phyloP scores from a whole-genome alignment of 2,888 invertebrate genomes.

The Sarcophaga carnaria region DNA sequence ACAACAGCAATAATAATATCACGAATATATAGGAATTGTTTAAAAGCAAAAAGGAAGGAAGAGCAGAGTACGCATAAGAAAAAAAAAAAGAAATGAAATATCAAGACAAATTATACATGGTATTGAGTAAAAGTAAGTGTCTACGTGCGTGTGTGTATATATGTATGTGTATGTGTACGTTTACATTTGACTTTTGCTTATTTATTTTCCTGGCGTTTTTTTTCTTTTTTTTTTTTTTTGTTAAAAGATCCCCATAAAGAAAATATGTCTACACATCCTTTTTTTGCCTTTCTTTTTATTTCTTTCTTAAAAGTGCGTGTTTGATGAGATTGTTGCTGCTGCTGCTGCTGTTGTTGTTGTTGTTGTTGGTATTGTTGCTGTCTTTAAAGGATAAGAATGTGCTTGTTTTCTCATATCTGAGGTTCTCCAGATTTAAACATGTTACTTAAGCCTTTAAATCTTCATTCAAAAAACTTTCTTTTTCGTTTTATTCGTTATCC shows the following conservation, averaged over 20 bases:
- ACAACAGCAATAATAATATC: background rate
- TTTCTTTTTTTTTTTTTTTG: no score
- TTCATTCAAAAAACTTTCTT: constrained; percentile 25
- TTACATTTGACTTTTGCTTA: no score
- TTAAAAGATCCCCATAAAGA: background rate
- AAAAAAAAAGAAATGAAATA: background rate
- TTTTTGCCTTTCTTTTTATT: constrained; percentile 12
- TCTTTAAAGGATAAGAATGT: constrained; percentile 34
- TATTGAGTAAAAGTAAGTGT: background rate
- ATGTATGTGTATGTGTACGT: background rate
- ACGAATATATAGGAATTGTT: background rate
- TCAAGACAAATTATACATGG: constrained; percentile 15
- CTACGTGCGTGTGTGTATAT: background rate
- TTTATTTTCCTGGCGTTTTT: no score
- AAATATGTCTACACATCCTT: constrained; percentile 28
- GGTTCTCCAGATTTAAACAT: constrained; percentile 29
- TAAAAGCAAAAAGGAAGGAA: background rate
- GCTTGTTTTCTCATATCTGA: constrained; percentile 25
- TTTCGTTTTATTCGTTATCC: background rate
- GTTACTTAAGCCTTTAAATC: constrained; percentile 27
- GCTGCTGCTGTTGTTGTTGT: background rate
- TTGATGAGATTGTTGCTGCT: constrained; percentile 21
- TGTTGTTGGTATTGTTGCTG: constrained; percentile 28
- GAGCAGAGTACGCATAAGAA: background rate
- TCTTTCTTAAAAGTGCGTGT: background rate